phyloP scores from a whole-genome alignment of 2,888 invertebrate species.

The Linnaemya vulpina region DNA sequence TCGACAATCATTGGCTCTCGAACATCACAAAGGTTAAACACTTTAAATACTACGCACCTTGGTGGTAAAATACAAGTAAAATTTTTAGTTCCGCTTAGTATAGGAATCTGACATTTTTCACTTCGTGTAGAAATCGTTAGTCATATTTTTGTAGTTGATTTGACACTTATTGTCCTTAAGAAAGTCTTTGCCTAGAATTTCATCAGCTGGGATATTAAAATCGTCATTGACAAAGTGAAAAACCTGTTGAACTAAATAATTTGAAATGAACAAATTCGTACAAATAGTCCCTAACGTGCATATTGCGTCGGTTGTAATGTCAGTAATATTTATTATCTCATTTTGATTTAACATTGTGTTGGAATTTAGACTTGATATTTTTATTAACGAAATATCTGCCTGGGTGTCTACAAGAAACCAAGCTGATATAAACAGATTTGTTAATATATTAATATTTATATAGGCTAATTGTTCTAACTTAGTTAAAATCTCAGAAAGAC shows the following conservation, averaged over 20 bases:
- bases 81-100: no score
- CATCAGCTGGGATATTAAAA: neutral
- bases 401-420: neutral
- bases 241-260: neutral
- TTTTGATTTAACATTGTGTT: no score
- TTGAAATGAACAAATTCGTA: neutral
- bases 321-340: no score
- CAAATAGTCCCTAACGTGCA: neutral
- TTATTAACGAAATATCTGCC: neutral
- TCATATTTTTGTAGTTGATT: slow-evolving; percentile 17
- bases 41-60: slow-evolving; percentile 27
- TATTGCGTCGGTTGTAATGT: no score
- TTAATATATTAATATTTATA: no score
- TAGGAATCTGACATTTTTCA: neutral
- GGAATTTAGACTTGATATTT: neutral
- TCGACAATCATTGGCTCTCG: neutral
- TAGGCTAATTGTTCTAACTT: no score
- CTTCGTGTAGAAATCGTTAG: neutral
- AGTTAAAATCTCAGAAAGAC: no score
- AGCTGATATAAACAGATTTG: neutral
- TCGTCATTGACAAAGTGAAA: neutral
- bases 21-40: slow-evolving; percentile 10
- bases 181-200: slow-evolving; percentile 10
- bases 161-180: slow-evolving; percentile 18
- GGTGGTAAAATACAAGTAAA: no score